Percentiles rank a stretch among this genome's conserved stretches.
Evolutionary conservation across 2,797 vertebrate genomes (phyloP).

Genomic region (Macropus fuliginosus): DNA sequence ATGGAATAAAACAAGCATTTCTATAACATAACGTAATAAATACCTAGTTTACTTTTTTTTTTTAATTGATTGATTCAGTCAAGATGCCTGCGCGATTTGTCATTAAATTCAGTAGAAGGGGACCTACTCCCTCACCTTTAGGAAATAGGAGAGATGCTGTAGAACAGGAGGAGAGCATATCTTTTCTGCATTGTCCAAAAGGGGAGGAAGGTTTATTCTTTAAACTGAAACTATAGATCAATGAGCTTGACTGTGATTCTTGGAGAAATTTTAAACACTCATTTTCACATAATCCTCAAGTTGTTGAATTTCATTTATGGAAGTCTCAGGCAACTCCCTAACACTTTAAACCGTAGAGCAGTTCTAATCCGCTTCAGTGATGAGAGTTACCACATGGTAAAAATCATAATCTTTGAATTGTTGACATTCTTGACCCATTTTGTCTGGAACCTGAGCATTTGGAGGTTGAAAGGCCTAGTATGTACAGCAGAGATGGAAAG

Average conservation of each 20-base stretch:
- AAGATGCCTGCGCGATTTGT: not conserved
- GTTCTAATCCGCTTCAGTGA: not conserved
- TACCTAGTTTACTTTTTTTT: not conserved
- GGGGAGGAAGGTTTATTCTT: not conserved
- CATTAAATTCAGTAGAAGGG: not conserved
- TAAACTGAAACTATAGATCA: not conserved
- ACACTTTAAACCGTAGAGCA: not conserved
- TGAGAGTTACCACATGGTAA: not conserved
- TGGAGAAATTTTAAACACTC: not conserved
- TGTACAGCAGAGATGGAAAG: not conserved
- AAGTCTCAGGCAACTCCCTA: not conserved
- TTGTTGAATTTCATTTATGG: not conserved
- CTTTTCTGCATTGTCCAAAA: not conserved
- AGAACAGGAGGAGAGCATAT: not conserved
- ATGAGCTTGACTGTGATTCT: not conserved
- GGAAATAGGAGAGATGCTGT: not conserved
- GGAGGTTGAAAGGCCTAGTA: not conserved
- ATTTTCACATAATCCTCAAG: not conserved
- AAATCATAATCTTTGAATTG: not conserved
- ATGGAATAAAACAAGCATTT: not conserved
- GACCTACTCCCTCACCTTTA: not conserved
- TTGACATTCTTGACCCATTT: not conserved
- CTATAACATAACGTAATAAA: not conserved
- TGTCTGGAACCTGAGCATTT: not conserved
- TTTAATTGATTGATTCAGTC: not conserved